Percentiles rank a stretch among this genome's conserved stretches.
Conservation (phyloP, 1,140 invertebrate species). For the Drosophila sechellia region DNA sequence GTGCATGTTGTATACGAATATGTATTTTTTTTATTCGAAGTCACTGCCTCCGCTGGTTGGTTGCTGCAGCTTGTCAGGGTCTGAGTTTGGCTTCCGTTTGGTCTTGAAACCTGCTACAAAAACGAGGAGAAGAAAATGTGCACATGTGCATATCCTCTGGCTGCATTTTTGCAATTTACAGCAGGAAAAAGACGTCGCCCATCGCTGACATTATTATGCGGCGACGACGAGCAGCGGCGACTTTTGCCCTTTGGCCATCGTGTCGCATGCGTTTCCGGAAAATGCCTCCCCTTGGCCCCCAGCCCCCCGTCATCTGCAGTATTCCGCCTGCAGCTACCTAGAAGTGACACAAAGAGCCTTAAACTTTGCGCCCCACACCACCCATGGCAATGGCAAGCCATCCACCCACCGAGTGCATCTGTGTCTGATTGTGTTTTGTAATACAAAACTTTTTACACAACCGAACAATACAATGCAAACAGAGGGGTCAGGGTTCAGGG, state of each 20-base stretch:
- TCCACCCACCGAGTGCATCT: conserved; percentile 58
- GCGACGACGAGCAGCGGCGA: conserved; percentile 66
- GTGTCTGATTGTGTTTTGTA: conserved; percentile 75
- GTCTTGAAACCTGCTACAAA: conserved; percentile 77
- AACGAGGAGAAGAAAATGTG: conserved; percentile 46
- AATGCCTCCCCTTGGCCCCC: not conserved
- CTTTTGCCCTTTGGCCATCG: conserved; percentile 66
- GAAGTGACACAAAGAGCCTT: conserved; percentile 35
- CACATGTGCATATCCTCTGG: conserved; percentile 47
- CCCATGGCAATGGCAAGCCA: conserved; percentile 7
- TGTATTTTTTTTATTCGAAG: conserved; percentile 27
- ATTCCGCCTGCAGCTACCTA: conserved; percentile 38
- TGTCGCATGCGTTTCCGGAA: conserved; percentile 63
- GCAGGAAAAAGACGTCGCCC: conserved; percentile 79
- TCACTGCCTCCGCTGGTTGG: conserved; percentile 39
- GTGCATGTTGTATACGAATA: not conserved
- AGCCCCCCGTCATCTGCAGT: not conserved
- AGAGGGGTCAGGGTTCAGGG: conserved; percentile 8
- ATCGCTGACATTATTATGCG: conserved; percentile 80
- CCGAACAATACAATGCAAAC: conserved; percentile 49
- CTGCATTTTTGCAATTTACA: conserved; percentile 77
- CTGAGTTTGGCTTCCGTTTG: conserved; percentile 65
- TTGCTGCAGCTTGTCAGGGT: conserved; percentile 52
- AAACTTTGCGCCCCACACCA: conserved; percentile 28
- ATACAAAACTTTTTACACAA: conserved; percentile 68